Conservation (phyloP, 2,113 vertebrate genomes). For the Hippocampus zosterae region DNA sequence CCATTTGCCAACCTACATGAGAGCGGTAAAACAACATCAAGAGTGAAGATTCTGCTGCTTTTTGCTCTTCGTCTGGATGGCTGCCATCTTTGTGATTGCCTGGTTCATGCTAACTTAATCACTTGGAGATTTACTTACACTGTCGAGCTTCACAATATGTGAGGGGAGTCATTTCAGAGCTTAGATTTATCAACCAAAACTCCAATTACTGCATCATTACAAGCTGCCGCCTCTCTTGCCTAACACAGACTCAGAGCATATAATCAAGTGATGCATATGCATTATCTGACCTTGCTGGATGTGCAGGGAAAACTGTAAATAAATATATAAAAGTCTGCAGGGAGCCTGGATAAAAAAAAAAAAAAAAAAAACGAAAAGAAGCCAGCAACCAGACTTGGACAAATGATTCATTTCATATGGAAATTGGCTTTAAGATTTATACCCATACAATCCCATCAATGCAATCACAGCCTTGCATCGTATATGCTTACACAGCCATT, state of each 20-base stretch:
- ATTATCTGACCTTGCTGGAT: constrained; percentile 58
- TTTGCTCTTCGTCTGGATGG: constrained; percentile 84
- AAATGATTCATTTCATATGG: constrained; percentile 69
- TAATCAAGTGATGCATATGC: constrained; percentile 89
- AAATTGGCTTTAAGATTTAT: constrained; percentile 67
- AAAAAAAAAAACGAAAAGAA: constrained; percentile 23
- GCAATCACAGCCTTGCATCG: constrained; percentile 53
- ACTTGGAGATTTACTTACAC: constrained; percentile 99
- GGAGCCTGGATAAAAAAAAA: constrained; percentile 40
- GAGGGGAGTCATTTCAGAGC: constrained; percentile 97
- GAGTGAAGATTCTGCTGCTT: constrained; percentile 73
- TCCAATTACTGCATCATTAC: constrained; percentile 98
- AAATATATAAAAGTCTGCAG: constrained; percentile 53
- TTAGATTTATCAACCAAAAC: constrained; percentile 99
- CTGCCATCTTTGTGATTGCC: constrained; percentile 98
- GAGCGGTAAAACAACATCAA: constrained; percentile 91
- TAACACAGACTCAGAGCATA: constrained; percentile 92
- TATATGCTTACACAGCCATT: constrained; percentile 57
- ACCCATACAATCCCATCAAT: constrained; percentile 57
- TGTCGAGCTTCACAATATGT: constrained; percentile 97
- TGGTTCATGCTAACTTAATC: constrained; percentile 99
- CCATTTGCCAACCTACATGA: constrained; percentile 88
- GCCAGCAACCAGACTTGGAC: constrained; percentile 56
- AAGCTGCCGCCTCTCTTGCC: constrained; percentile 93
- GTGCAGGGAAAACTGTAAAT: constrained; percentile 49